These are phyloP conservation scores for Penaeus japonicus DNA, from an alignment of 1,140 invertebrate species.

Conservation along the genomic window DNA sequence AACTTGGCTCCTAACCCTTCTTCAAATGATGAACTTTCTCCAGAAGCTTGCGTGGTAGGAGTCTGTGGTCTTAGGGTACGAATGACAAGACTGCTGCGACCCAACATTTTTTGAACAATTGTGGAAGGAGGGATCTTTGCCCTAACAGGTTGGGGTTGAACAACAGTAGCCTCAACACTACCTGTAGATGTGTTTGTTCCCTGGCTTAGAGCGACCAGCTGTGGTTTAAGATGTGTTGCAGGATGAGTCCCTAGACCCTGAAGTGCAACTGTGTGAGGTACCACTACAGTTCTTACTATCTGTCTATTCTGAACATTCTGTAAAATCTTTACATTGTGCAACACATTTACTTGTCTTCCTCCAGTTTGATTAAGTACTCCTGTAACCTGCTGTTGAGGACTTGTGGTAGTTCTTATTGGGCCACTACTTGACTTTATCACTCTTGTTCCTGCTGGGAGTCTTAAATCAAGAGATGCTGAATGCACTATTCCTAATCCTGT, in stretches of 20 bases:
- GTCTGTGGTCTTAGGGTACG: constrained; percentile 52
- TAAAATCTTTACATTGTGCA: constrained; percentile 59
- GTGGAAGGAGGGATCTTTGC: constrained; percentile 46
- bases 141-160: constrained; percentile 34
- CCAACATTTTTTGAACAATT: constrained; percentile 46
- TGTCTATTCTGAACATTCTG: constrained; percentile 59
- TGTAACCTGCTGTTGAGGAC: constrained; percentile 41
- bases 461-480: constrained; percentile 54
- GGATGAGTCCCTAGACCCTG: constrained; percentile 52
- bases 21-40: constrained; percentile 51
- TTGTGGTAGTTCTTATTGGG: constrained; percentile 37
- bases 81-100: constrained; percentile 52
- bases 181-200: constrained; percentile 34
- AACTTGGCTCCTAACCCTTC: constrained; percentile 59
- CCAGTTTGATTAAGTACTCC: constrained; percentile 51
- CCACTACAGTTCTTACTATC: constrained; percentile 58
- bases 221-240: constrained; percentile 50
- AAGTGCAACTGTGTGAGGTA: constrained; percentile 56
- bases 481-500: constrained; percentile 58
- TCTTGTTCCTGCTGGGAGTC: constrained; percentile 57
- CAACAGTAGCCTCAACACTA: constrained; percentile 6
- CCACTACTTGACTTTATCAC: constrained; percentile 57
- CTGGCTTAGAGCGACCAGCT: constrained; percentile 53
- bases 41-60: constrained; percentile 22
- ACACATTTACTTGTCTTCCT: constrained; percentile 55